Conservation (phyloP, 2,113 vertebrate species). For the mouse (Mus musculus) region GRCm39 chr2:83149001-83149500, state of each 20-base stretch:
- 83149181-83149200: neutral
- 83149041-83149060: conserved; percentile 26
- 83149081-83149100: neutral
- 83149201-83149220: neutral
- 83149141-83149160: neutral
- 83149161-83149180: neutral
- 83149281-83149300: neutral
- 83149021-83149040: neutral
- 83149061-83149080: neutral
- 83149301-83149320: no score
- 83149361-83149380: no score
- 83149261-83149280: conserved; percentile 32
- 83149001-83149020: neutral
- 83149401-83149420: no score
- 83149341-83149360: no score
- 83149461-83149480: no score
- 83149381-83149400: no score
- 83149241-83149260: neutral
- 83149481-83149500: neutral
- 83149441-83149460: no score
- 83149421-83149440: no score
- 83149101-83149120: no score
- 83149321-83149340: no score
- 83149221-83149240: neutral
- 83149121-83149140: neutral